Evolutionary conservation across 2,113 vertebrate genomes (phyloP).

Genomic region (Trichechus manatus): DNA sequence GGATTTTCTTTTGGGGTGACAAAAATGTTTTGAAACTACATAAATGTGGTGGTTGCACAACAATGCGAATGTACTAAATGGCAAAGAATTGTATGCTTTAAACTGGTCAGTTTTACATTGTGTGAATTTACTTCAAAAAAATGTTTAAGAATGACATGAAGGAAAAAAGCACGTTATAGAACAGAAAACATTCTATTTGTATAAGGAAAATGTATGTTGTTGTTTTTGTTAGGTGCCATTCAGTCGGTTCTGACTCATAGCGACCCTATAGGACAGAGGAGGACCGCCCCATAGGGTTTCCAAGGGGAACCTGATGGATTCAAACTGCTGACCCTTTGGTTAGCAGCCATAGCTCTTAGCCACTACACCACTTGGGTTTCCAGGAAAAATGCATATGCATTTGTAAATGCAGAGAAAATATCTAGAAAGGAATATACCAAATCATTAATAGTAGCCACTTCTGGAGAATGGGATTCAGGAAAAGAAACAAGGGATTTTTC

Average conservation of each 20-base stretch:
- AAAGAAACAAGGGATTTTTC: background rate
- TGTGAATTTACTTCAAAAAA: background rate
- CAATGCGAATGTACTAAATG: no score
- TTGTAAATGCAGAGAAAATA: conserved; percentile 41
- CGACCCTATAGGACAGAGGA: no score
- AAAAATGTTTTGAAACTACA: background rate
- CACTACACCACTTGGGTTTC: no score
- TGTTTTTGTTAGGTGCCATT: no score
- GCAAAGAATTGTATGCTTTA: background rate
- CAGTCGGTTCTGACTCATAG: no score
- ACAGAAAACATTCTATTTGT: conserved; percentile 42
- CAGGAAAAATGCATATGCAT: background rate
- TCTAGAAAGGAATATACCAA: conserved; percentile 24
- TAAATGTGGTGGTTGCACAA: no score
- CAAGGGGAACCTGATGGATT: no score
- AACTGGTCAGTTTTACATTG: background rate
- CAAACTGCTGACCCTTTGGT: no score
- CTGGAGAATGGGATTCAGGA: background rate
- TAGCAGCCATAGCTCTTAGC: no score
- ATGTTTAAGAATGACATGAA: conserved; percentile 11
- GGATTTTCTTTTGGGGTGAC: background rate
- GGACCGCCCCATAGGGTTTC: no score
- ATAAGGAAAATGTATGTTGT: background rate
- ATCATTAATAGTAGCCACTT: conserved; percentile 22
- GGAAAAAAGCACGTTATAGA: background rate